These are phyloP conservation scores for Desoria tigrina DNA, from an alignment of 2,888 invertebrate species.

Conservation along the genomic window DNA sequence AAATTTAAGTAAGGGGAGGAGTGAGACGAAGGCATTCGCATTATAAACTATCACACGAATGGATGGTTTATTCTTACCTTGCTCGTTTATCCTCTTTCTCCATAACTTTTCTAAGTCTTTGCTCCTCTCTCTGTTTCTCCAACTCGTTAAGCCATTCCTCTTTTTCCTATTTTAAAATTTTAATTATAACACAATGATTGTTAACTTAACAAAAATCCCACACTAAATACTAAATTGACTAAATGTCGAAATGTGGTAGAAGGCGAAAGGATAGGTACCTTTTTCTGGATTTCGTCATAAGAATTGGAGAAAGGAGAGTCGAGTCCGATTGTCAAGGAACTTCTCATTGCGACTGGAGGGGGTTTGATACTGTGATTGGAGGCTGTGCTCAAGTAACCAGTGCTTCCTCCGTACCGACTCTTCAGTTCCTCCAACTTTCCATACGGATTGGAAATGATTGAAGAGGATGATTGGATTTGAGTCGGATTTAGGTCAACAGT, in stretches of 20 bases:
- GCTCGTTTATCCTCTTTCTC: conserved; percentile 51
- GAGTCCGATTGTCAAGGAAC: conserved; percentile 46
- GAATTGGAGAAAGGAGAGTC: conserved; percentile 34
- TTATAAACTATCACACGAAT: too few species aligned
- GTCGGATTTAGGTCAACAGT: conserved; percentile 17
- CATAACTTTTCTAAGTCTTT: conserved; percentile 52
- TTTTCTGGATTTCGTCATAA: conserved; percentile 38
- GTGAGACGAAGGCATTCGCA: too few species aligned
- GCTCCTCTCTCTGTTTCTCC: conserved; percentile 57
- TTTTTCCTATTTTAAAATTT: conserved; percentile 39
- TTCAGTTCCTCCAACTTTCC: not conserved
- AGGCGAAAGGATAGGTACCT: too few species aligned
- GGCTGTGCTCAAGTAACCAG: not conserved
- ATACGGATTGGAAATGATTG: not conserved
- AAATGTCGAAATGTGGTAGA: too few species aligned
- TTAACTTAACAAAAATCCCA: not conserved
- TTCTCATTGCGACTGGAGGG: conserved; percentile 44
- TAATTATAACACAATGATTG: too few species aligned
- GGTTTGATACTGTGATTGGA: too few species aligned
- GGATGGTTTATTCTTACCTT: too few species aligned
- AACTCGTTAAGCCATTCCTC: conserved; percentile 56
- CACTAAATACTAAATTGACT: too few species aligned
- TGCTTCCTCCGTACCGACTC: not conserved
- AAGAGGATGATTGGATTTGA: not conserved
- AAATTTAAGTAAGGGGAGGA: too few species aligned